Evolutionary conservation across 2,113 vertebrate genomes (phyloP).

Genomic region (Ahaetulla prasina): DNA sequence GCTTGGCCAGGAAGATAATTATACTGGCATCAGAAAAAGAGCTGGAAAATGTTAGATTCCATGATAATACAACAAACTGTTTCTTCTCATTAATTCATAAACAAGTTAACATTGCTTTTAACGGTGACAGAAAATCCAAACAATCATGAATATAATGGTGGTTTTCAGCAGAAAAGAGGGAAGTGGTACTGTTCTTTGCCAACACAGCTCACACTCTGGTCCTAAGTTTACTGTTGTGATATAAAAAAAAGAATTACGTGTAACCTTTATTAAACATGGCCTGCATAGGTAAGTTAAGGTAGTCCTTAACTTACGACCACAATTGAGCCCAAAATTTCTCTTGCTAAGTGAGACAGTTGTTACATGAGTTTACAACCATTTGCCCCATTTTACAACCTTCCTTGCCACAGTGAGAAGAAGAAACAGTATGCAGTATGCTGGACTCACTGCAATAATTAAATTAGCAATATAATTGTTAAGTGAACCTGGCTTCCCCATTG

Average conservation of each 20-base stretch:
- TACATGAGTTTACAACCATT: too few species aligned
- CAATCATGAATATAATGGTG: not conserved
- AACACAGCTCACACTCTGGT: not conserved
- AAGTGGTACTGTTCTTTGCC: not conserved
- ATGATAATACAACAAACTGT: not conserved
- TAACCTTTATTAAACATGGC: not conserved
- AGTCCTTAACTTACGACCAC: too few species aligned
- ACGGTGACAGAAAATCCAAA: not conserved
- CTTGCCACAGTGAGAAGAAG: too few species aligned
- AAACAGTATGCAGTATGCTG: too few species aligned
- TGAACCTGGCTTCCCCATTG: too few species aligned
- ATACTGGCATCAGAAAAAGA: not conserved
- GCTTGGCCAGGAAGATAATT: not conserved
- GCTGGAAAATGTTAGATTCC: not conserved
- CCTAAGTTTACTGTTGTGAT: not conserved
- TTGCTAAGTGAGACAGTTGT: too few species aligned
- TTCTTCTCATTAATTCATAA: not conserved
- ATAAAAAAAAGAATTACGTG: not conserved
- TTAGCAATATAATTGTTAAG: too few species aligned
- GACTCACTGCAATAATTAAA: too few species aligned
- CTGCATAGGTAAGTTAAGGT: too few species aligned
- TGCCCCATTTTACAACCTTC: too few species aligned
- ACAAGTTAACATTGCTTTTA: not conserved
- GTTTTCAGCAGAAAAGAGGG: not conserved
- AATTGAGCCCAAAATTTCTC: too few species aligned